A percentile compares a stretch with the other conserved stretches of the same genome.
These are phyloP conservation scores for Luehdorfia chinensis DNA, from an alignment of 1,140 invertebrate genomes.

Conservation along the genomic window DNA sequence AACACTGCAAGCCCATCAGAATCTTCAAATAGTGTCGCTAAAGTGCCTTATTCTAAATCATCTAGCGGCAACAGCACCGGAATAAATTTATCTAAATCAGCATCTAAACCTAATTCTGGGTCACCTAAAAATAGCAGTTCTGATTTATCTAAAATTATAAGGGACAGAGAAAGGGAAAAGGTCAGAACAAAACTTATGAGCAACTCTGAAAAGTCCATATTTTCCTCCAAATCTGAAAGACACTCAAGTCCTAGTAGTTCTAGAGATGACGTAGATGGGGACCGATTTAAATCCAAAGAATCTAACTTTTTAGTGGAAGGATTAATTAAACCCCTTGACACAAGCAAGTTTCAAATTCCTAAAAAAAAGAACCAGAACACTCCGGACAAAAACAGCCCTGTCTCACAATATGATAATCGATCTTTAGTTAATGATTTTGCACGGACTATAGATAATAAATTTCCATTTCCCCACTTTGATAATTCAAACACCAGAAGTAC, in stretches of 20 bases:
- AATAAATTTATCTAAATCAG: conserved; percentile 75
- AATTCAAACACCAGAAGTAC: conserved; percentile 44
- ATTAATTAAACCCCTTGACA: conserved; percentile 86
- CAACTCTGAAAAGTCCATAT: conserved; percentile 81
- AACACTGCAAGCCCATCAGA: conserved; percentile 60
- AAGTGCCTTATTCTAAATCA: conserved; percentile 79
- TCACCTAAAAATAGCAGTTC: conserved; percentile 72
- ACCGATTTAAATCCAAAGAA: conserved; percentile 78
- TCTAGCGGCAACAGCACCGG: conserved; percentile 78
- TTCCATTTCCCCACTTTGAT: conserved; percentile 61
- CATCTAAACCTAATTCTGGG: conserved; percentile 68
- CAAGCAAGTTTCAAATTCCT: conserved; percentile 90
- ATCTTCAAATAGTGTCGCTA: conserved; percentile 54
- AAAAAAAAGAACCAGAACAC: conserved; percentile 79
- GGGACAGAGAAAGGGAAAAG: conserved; percentile 68
- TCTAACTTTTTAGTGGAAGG: conserved; percentile 82
- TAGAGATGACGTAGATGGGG: conserved; percentile 80
- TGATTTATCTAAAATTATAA: conserved; percentile 68
- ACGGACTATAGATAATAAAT: conserved; percentile 57
- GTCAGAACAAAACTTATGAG: conserved; percentile 71
- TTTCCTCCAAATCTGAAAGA: conserved; percentile 80
- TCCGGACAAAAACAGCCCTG: conserved; percentile 63
- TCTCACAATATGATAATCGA: conserved; percentile 60
- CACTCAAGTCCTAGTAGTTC: conserved; percentile 81
- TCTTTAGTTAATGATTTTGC: conserved; percentile 67